Conservation (phyloP, 2,113 vertebrate species). For the Donacobius atricapilla region DNA sequence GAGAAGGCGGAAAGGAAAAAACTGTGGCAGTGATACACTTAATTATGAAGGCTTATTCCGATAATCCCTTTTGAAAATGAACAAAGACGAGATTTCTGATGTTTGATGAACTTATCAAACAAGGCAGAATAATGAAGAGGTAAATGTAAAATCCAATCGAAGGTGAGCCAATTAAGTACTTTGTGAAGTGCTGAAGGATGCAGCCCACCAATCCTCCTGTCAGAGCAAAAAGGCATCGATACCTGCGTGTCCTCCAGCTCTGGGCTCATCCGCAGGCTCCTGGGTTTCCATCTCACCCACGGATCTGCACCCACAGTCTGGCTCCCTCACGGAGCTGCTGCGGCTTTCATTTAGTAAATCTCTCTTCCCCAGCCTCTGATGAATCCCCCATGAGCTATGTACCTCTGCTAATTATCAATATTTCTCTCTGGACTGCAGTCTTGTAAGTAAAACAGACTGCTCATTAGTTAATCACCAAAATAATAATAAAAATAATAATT, state of each 20-base stretch:
- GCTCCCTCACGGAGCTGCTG: background rate
- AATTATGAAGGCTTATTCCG: constrained; percentile 62
- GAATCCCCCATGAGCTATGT: background rate
- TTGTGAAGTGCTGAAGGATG: constrained; percentile 20
- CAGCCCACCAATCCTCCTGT: constrained; percentile 26
- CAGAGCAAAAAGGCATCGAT: background rate
- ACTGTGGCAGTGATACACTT: constrained; percentile 55
- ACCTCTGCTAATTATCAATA: constrained; percentile 37
- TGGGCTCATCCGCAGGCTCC: background rate
- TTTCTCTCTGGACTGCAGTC: constrained; percentile 19
- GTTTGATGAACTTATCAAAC: constrained; percentile 70
- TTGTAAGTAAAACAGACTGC: background rate
- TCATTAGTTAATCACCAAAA: constrained; percentile 42
- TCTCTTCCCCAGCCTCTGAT: background rate
- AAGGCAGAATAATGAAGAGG: constrained; percentile 62
- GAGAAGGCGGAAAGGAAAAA: background rate
- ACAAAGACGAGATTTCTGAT: constrained; percentile 63
- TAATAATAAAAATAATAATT: background rate
- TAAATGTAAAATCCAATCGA: constrained; percentile 41
- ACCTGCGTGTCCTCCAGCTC: background rate
- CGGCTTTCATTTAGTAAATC: background rate
- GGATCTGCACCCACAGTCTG: background rate
- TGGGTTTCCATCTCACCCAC: background rate
- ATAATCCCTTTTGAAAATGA: constrained; percentile 67
- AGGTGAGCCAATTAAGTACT: constrained; percentile 63